Conservation (phyloP, 1,140 invertebrate genomes). For the Zaprionus camerounensis region DNA sequence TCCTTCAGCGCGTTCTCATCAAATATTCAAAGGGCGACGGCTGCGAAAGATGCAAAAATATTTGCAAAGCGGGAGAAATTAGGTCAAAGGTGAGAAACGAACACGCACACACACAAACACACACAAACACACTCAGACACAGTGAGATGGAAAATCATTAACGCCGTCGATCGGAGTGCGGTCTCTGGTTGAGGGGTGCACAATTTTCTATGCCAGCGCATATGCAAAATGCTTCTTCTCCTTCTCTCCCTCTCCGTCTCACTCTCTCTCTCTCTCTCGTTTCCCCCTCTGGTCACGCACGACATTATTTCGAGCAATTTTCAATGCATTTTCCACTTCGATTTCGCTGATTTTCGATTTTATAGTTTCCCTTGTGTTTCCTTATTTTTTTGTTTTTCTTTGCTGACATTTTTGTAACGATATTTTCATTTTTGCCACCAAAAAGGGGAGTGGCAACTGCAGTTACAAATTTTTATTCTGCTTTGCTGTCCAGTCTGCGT, state of each 20-base stretch:
- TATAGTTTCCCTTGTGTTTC: slow-evolving; percentile 37
- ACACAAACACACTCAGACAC: too few relatives aligned
- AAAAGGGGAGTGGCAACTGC: slow-evolving; percentile 43
- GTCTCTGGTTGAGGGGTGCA: neutral
- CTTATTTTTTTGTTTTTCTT: slow-evolving; percentile 27
- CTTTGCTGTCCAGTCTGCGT: slow-evolving; percentile 33
- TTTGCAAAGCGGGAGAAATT: slow-evolving; percentile 60
- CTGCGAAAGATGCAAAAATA: slow-evolving; percentile 64
- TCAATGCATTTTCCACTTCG: slow-evolving; percentile 64
- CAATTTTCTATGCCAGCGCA: slow-evolving; percentile 66
- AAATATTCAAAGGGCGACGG: slow-evolving; percentile 50
- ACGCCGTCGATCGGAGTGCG: slow-evolving; percentile 3
- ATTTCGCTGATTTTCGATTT: slow-evolving; percentile 54
- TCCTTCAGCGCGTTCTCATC: slow-evolving; percentile 44
- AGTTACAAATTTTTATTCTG: slow-evolving; percentile 33
- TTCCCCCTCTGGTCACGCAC: slow-evolving; percentile 58
- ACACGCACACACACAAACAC: slow-evolving; percentile 38
- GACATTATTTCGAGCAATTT: slow-evolving; percentile 68
- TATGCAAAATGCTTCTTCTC: slow-evolving; percentile 59
- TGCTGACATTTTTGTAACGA: slow-evolving; percentile 47
- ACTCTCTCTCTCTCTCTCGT: slow-evolving; percentile 19
- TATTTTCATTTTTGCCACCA: slow-evolving; percentile 34
- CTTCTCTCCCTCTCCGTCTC: neutral
- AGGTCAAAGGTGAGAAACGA: slow-evolving; percentile 60
- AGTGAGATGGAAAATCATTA: slow-evolving; percentile 7